Percentiles rank a stretch among this genome's conserved stretches.
Evolutionary conservation across 2,797 vertebrate species (phyloP).

Genomic region (Gephyroberyx darwinii): DNA sequence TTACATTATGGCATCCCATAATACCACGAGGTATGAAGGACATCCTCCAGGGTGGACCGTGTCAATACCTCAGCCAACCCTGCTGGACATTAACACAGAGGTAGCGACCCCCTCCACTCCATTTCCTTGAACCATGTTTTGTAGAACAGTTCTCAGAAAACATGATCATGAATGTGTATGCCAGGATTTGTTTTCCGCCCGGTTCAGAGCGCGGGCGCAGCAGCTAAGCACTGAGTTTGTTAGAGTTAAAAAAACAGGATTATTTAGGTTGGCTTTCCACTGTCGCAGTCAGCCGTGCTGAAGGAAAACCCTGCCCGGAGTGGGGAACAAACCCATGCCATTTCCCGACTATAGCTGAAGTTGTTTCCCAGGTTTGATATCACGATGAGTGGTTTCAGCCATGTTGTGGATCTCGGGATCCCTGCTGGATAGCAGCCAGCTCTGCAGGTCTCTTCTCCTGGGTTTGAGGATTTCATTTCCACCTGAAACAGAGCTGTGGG

Average conservation of each 20-base stretch:
- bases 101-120: not conserved
- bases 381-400: slow-evolving; percentile 34
- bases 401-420: slow-evolving; percentile 18
- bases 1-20: slow-evolving; percentile 2
- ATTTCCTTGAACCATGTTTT: slow-evolving; percentile 50
- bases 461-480: slow-evolving; percentile 52
- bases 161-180: slow-evolving; percentile 60
- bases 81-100: not conserved
- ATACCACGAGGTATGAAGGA: slow-evolving; percentile 2
- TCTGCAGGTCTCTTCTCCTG: slow-evolving; percentile 48
- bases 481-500: slow-evolving; percentile 48
- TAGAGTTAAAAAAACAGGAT: slow-evolving; percentile 43
- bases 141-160: slow-evolving; percentile 61
- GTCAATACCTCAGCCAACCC: not conserved
- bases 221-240: not conserved
- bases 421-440: slow-evolving; percentile 23
- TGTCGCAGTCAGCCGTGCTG: slow-evolving; percentile 18
- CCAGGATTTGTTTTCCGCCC: slow-evolving; percentile 56
- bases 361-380: slow-evolving; percentile 45
- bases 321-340: slow-evolving; percentile 12
- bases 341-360: slow-evolving; percentile 8
- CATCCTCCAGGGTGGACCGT: not conserved
- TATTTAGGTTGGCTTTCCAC: slow-evolving; percentile 24
- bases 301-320: slow-evolving; percentile 2
- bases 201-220: slow-evolving; percentile 21